These are phyloP conservation scores for Polyommatus iphigenia DNA, from an alignment of 2,888 invertebrate genomes.

Conservation along the genomic window DNA sequence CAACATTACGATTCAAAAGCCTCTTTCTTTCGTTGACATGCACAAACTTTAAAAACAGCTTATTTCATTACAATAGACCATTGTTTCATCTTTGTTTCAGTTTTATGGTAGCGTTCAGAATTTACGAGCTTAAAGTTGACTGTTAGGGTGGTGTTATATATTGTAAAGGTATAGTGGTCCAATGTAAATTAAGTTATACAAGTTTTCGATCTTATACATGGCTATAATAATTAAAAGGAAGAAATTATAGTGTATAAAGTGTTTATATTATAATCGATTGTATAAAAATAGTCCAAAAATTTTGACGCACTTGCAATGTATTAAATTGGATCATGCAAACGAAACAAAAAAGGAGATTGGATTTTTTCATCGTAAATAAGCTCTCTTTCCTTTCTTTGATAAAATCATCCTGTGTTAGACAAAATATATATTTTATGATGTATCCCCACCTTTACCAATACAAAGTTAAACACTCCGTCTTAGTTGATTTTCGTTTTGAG, in stretches of 20 bases:
- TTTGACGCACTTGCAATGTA: too few species aligned
- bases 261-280: too few species aligned
- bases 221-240: neutral
- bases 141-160: neutral
- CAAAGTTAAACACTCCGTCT: constrained; percentile 8
- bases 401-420: neutral
- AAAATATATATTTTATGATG: neutral
- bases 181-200: neutral
- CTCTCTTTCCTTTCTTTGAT: too few species aligned
- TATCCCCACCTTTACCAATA: neutral
- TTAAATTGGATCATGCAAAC: too few species aligned
- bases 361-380: too few species aligned
- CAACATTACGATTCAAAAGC: neutral
- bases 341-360: too few species aligned
- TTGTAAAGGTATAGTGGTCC: neutral
- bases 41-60: neutral
- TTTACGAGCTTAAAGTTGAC: constrained; percentile 6
- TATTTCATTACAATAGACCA: neutral
- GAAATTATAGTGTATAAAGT: too few species aligned
- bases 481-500: constrained; percentile 23
- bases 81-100: constrained; percentile 21
- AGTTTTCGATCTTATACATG: neutral
- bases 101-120: constrained; percentile 10
- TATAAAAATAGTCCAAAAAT: too few species aligned
- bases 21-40: neutral